Percentiles rank a stretch among this genome's conserved stretches.
Evolutionary conservation across 2,113 vertebrate genomes (phyloP).

Genomic region (Clarias magur): DNA sequence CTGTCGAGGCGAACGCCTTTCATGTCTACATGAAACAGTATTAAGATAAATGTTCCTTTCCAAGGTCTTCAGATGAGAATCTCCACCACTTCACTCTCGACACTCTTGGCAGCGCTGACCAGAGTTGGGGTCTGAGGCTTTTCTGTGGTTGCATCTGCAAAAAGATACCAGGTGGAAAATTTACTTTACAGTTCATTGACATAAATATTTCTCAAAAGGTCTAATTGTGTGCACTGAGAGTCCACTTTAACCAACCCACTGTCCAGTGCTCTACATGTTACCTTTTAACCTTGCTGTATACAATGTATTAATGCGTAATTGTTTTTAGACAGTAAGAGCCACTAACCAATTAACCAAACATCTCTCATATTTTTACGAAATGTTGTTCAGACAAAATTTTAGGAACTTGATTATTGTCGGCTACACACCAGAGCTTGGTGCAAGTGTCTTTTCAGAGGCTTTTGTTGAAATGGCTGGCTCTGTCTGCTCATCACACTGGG

Average conservation of each 20-base stretch:
- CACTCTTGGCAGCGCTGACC: conserved; percentile 50
- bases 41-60: neutral
- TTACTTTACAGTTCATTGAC: neutral
- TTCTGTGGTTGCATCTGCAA: conserved; percentile 55
- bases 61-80: conserved; percentile 71
- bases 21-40: neutral
- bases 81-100: conserved; percentile 68
- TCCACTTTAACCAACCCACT: conserved; percentile 9
- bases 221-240: conserved; percentile 8
- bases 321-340: neutral
- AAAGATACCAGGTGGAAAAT: conserved; percentile 18
- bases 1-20: neutral
- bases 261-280: conserved; percentile 38
- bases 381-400: neutral
- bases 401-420: neutral
- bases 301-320: neutral
- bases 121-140: conserved; percentile 51
- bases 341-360: neutral
- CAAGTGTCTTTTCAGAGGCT: conserved; percentile 32
- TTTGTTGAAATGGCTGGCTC: conserved; percentile 39
- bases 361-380: neutral
- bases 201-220: neutral
- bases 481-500: conserved; percentile 76
- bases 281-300: conserved; percentile 42
- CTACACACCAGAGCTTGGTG: conserved; percentile 61